These are phyloP conservation scores for Drosophila saltans DNA, from an alignment of 1,140 invertebrate genomes.

Conservation along the genomic window DNA sequence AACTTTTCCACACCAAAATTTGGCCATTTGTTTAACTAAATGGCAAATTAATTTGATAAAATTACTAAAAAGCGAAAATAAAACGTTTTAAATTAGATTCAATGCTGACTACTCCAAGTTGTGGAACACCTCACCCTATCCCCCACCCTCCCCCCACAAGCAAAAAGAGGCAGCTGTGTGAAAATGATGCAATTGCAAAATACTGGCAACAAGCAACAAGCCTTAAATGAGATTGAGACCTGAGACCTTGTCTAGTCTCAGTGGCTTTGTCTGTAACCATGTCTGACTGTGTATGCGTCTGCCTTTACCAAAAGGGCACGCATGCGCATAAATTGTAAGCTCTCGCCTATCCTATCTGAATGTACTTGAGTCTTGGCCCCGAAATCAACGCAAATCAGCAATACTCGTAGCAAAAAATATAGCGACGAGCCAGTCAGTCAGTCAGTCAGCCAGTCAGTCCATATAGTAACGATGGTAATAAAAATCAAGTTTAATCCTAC, in stretches of 20 bases:
- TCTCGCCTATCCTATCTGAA: slow-evolving; percentile 40
- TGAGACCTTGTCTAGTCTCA: slow-evolving; percentile 14
- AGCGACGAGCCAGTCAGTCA: slow-evolving; percentile 13
- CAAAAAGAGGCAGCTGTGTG: background rate
- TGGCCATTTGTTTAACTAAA: slow-evolving; percentile 30
- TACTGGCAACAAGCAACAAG: background rate
- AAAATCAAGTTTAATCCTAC: slow-evolving; percentile 82
- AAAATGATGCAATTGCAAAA: slow-evolving; percentile 17
- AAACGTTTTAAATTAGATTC: background rate
- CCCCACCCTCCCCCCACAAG: background rate
- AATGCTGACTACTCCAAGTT: too few relatives aligned
- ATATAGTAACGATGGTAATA: slow-evolving; percentile 80
- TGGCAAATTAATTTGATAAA: slow-evolving; percentile 49
- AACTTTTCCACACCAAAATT: slow-evolving; percentile 25
- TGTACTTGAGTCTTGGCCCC: slow-evolving; percentile 64
- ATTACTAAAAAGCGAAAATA: slow-evolving; percentile 29
- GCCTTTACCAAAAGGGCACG: slow-evolving; percentile 56
- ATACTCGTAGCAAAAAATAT: background rate
- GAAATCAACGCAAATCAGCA: slow-evolving; percentile 68
- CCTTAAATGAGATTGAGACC: background rate
- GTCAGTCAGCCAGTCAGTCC: slow-evolving; percentile 42
- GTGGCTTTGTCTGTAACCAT: background rate
- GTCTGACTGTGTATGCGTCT: background rate
- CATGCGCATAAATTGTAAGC: slow-evolving; percentile 67
- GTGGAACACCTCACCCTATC: too few relatives aligned